These are phyloP conservation scores for Cylindroiulus punctatus DNA, from an alignment of 2,888 invertebrate species.

Conservation along the genomic window DNA sequence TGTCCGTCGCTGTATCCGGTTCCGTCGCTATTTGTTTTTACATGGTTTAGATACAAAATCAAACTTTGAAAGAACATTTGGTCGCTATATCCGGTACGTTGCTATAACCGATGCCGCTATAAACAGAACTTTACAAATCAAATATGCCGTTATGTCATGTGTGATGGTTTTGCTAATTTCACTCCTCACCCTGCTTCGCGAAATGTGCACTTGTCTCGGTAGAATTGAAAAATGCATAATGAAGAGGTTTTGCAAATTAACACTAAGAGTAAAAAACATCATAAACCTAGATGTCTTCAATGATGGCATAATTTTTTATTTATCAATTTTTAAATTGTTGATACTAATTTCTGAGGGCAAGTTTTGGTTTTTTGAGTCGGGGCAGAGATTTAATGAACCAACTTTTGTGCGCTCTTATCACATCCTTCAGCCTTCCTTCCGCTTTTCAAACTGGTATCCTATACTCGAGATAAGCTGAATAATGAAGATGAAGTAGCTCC, in stretches of 20 bases:
- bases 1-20: no score
- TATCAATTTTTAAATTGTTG: neutral
- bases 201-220: neutral
- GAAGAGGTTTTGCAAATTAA: neutral
- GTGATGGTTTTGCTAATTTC: neutral
- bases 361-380: neutral
- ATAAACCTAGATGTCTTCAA: neutral
- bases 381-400: slow-evolving; percentile 18
- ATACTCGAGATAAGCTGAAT: slow-evolving; percentile 18
- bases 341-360: neutral
- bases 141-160: neutral
- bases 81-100: no score
- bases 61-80: no score
- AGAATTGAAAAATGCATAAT: neutral
- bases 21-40: no score
- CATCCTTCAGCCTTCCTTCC: slow-evolving; percentile 18
- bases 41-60: no score
- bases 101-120: no score
- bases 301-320: neutral
- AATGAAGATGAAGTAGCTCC: slow-evolving; percentile 18
- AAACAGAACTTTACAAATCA: neutral
- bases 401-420: neutral
- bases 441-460: slow-evolving; percentile 11
- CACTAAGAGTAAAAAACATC: neutral
- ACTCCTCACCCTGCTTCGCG: neutral